These are phyloP conservation scores for Schrankia costaestrigalis DNA, from an alignment of 2,888 invertebrate genomes.

Conservation along the genomic window DNA sequence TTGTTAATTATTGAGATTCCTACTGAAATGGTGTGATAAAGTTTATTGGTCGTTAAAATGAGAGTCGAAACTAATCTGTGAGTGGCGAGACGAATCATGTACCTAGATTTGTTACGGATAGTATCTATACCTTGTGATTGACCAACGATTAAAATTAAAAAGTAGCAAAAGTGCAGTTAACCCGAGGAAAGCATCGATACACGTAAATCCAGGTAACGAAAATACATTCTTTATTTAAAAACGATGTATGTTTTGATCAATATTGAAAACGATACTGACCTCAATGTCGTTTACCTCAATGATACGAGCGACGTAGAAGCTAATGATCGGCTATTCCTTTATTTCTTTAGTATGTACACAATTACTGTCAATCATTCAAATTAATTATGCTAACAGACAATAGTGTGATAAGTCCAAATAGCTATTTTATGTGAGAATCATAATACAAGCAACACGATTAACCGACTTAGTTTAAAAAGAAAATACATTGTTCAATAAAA, in stretches of 20 bases:
- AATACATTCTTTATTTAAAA: too few species aligned
- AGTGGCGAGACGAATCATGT: conserved; percentile 64
- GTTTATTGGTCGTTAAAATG: conserved; percentile 71
- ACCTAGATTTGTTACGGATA: conserved; percentile 54
- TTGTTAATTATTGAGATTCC: conserved; percentile 66
- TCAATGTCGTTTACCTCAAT: conserved; percentile 23
- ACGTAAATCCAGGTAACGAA: too few species aligned
- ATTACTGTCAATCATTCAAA: conserved; percentile 34
- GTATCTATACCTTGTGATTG: conserved; percentile 56
- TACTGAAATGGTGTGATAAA: conserved; percentile 75
- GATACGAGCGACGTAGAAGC: conserved; percentile 14
- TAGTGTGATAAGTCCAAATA: conserved; percentile 31
- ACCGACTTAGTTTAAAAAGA: conserved; percentile 62
- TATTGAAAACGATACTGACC: too few species aligned
- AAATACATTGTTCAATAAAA: conserved; percentile 70
- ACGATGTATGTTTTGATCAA: too few species aligned
- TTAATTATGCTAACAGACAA: conserved; percentile 26
- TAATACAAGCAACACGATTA: conserved; percentile 56
- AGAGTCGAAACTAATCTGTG: conserved; percentile 60
- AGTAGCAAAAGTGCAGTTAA: conserved; percentile 59
- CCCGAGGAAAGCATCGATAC: conserved; percentile 35
- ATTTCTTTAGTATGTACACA: conserved; percentile 24
- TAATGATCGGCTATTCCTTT: conserved; percentile 19
- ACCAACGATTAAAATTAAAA: conserved; percentile 70
- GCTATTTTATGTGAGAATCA: conserved; percentile 41